These are phyloP conservation scores for Agraylea sexmaculata DNA, from an alignment of 1,140 invertebrate genomes.

Conservation along the genomic window DNA sequence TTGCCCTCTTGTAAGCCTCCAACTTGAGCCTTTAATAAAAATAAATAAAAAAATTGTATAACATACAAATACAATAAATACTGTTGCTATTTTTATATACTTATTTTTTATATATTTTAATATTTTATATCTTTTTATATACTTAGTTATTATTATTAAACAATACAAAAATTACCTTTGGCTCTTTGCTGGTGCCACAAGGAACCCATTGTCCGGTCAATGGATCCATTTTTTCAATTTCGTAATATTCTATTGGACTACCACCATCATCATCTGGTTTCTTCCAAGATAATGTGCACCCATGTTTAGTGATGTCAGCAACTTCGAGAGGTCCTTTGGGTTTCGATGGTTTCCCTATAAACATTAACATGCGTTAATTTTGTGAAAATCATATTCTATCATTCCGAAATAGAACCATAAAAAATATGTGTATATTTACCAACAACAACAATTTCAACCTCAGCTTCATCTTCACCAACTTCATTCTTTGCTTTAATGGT, in stretches of 20 bases:
- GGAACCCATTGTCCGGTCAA: conserved; percentile 85
- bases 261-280: conserved; percentile 91
- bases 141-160: background rate
- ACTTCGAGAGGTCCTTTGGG: conserved; percentile 84
- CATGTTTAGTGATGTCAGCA: conserved; percentile 83
- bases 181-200: conserved; percentile 52
- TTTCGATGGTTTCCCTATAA: conserved; percentile 53
- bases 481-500: conserved; percentile 84
- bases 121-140: background rate
- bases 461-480: conserved; percentile 87
- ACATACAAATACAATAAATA: background rate
- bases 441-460: conserved; percentile 78
- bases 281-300: conserved; percentile 88
- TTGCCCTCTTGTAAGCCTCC: conserved; percentile 86
- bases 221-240: conserved; percentile 95
- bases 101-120: background rate
- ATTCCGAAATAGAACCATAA: background rate
- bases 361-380: no score
- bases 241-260: conserved; percentile 85
- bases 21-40: conserved; percentile 51
- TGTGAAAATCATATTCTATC: background rate
- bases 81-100: conserved; percentile 1
- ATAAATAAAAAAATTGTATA: background rate
- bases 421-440: conserved; percentile 36
- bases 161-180: conserved; percentile 22